These are phyloP conservation scores for Vollenhovia emeryi DNA, from an alignment of 1,140 invertebrate genomes.

Conservation along the genomic window DNA sequence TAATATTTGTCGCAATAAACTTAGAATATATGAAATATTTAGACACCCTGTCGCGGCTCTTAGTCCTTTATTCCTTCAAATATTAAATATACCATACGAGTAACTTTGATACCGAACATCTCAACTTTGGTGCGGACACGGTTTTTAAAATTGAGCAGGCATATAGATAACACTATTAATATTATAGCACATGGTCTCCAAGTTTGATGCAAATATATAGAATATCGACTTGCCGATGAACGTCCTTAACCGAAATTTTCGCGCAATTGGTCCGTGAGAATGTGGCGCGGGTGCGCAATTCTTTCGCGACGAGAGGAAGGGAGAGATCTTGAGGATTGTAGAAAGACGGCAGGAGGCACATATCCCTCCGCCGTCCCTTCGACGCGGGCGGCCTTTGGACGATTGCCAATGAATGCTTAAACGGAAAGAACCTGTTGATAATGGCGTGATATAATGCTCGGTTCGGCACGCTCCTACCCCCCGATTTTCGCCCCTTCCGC, in stretches of 20 bases:
- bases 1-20: too few relatives aligned
- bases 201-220: too few relatives aligned
- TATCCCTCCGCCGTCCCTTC: slow-evolving; percentile 21
- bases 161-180: too few relatives aligned
- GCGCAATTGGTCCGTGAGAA: not conserved
- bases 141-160: too few relatives aligned
- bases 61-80: too few relatives aligned
- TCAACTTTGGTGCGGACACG: too few relatives aligned
- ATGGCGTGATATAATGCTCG: slow-evolving; percentile 70
- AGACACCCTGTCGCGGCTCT: too few relatives aligned
- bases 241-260: slow-evolving; percentile 28
- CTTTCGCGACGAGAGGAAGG: not conserved
- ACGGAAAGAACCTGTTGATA: slow-evolving; percentile 82
- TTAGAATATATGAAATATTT: too few relatives aligned
- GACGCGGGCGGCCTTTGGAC: slow-evolving; percentile 71
- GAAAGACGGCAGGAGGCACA: not conserved
- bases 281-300: not conserved
- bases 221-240: too few relatives aligned
- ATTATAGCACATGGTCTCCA: too few relatives aligned
- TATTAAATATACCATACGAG: too few relatives aligned
- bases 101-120: too few relatives aligned
- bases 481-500: slow-evolving; percentile 3
- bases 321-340: not conserved
- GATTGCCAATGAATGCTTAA: slow-evolving; percentile 84
- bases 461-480: not conserved